These are phyloP conservation scores for Stichodactyla mertensii DNA, from an alignment of 64 coral and sea anemone genomes.

Conservation along the genomic window DNA sequence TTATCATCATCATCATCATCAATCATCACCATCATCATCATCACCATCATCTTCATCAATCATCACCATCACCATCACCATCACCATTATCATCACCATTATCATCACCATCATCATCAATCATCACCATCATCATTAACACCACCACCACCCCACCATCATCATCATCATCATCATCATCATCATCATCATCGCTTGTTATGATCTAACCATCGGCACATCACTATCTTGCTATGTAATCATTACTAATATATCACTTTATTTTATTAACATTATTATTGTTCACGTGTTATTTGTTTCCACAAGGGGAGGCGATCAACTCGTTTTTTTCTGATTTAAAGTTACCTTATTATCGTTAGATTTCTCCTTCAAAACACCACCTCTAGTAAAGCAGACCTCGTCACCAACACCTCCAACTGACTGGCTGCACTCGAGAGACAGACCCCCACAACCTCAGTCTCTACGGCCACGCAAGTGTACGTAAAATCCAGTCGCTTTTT, in stretches of 20 bases:
- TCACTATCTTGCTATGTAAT: too few relatives aligned
- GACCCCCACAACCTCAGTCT: background rate
- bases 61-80: background rate
- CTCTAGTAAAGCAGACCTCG: background rate
- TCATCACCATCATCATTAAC: too few relatives aligned
- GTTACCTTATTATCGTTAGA: constrained; percentile 1
- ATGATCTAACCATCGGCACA: too few relatives aligned
- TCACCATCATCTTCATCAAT: background rate
- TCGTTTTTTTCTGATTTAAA: background rate
- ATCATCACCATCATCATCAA: background rate
- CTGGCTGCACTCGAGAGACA: background rate
- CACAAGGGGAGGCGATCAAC: background rate
- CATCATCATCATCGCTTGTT: too few relatives aligned
- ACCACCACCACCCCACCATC: too few relatives aligned
- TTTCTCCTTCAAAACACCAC: background rate
- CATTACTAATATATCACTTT: background rate
- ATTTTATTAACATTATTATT: background rate
- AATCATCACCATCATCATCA: background rate
- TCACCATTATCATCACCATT: background rate
- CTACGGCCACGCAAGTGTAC: background rate
- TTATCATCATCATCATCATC: background rate
- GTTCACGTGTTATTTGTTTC: background rate
- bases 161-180: too few relatives aligned
- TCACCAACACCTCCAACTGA: background rate
- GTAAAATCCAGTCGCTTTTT: background rate